Evolutionary conservation across 2,797 vertebrate species (phyloP), one percentile per base, ranked within the genome.

Genomic region (Carduelis carduelis): DNA sequence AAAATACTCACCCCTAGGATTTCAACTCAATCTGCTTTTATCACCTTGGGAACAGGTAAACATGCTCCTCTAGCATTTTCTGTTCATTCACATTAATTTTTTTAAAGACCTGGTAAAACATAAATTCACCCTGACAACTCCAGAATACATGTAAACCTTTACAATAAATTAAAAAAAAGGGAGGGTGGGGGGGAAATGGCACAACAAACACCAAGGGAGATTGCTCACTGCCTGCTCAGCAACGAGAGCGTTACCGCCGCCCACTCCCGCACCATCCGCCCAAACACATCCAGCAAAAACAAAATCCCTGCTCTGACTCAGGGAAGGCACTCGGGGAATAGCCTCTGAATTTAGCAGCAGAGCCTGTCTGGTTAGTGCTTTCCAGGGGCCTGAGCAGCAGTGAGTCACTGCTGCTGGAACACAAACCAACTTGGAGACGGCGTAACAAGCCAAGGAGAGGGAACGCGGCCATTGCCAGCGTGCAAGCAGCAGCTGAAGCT

Each of bases 271-370:
- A 53, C 68, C 39, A 35, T 60, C 88, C 6, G 19, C 87, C 85
- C 89, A 90, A 89, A 83, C 46, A 69, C 53, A 46, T 74, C 47
- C 68, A 94, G 77, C 89, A 89, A 61, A 93, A 94, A 22, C 60
- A 77, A 94, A 96, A 87, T 82, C 47, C 43, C 81, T 63, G 85
- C 78, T 93, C 76, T 97, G 96, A 96, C 66, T 97, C 95, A 96
- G 78, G 83, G 39, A 53, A 32, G 87, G 88, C 26, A 92, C 66
- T 95, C 43, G 37, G 87, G 93, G 83, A 92, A 92, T 60, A 91
- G 65, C 68, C 53, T 11, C 94, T 90, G 89, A 93, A 84, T 97
- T 86, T 72, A 97, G 87, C 87, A 93, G 91, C 91, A 95, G 32
- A 92, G 76, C 35, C 90, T 95, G 95, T 79, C 60, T 91, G 75